Percentiles rank a stretch among this genome's conserved stretches.
phyloP scores from a whole-genome alignment of 2,113 vertebrate genomes.

The Origma solitaria region DNA sequence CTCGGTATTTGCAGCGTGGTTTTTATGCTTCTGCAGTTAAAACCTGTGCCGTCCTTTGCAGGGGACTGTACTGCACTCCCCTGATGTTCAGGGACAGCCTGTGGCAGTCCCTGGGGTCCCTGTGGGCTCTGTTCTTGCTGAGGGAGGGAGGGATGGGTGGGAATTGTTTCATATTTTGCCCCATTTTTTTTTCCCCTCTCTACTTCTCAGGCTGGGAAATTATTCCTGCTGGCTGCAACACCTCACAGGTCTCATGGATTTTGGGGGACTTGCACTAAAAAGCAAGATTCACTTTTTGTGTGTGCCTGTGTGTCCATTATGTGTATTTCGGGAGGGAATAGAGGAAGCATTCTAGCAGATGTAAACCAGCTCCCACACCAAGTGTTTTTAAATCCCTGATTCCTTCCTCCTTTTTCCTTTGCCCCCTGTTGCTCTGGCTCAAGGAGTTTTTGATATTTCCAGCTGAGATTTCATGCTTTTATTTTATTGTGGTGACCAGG shows the following conservation, averaged over 20 bases:
- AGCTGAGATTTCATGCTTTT: background rate
- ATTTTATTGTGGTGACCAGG: background rate
- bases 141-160: background rate
- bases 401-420: background rate
- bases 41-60: background rate
- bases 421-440: background rate
- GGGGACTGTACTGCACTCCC: rapidly evolving
- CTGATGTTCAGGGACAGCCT: background rate
- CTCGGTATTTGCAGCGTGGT: rapidly evolving
- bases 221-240: background rate
- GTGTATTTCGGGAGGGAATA: background rate
- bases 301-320: background rate
- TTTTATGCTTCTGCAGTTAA: rapidly evolving
- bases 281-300: background rate
- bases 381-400: background rate
- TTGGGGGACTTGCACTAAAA: rapidly evolving
- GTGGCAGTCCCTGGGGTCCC: background rate
- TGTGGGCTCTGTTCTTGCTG: background rate
- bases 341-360: background rate
- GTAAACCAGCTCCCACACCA: background rate
- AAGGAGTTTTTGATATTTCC: background rate
- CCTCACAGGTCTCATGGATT: background rate
- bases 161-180: background rate
- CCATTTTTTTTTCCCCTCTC: rapidly evolving
- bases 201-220: background rate